Conservation (phyloP, 2,113 vertebrate species). For the Scatophagus argus region DNA sequence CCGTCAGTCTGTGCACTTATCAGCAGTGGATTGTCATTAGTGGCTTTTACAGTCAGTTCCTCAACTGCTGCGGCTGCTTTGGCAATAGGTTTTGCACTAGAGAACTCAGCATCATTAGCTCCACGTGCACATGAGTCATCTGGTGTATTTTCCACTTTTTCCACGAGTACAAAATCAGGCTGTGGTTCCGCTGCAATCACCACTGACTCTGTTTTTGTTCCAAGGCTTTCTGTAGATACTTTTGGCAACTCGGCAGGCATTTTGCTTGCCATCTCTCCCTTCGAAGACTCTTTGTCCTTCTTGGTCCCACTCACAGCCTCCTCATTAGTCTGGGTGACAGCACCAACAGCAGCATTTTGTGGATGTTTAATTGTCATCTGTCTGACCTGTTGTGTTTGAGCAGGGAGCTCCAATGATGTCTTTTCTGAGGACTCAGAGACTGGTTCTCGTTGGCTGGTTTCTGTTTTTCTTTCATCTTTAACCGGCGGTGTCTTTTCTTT, state of each 20-base stretch:
- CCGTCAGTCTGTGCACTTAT: neutral
- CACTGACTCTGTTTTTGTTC: constrained; percentile 29
- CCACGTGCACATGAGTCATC: constrained; percentile 70
- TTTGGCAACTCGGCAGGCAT: constrained; percentile 31
- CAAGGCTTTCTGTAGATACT: constrained; percentile 38
- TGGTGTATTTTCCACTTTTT: constrained; percentile 56
- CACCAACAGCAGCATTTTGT: constrained; percentile 33
- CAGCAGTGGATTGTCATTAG: constrained; percentile 17
- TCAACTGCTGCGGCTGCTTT: constrained; percentile 24
- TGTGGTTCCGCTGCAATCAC: constrained; percentile 32
- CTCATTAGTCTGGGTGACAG: constrained; percentile 37
- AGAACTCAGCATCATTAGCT: constrained; percentile 52
- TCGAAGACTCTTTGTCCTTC: constrained; percentile 32
- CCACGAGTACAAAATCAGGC: constrained; percentile 55
- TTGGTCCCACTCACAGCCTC: constrained; percentile 27
- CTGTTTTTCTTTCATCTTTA: constrained; percentile 14
- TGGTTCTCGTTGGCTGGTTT: constrained; percentile 5
- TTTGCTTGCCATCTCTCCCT: constrained; percentile 1
- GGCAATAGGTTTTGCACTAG: constrained; percentile 33
- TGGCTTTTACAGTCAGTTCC: constrained; percentile 27
- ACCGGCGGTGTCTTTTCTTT: constrained; percentile 17
- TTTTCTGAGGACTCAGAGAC: constrained; percentile 11
- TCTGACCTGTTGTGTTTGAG: constrained; percentile 16
- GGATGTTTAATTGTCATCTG: neutral
- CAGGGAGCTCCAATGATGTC: constrained; percentile 20